phyloP scores from a whole-genome alignment of 2,888 invertebrate species.

The Busseola fusca region DNA sequence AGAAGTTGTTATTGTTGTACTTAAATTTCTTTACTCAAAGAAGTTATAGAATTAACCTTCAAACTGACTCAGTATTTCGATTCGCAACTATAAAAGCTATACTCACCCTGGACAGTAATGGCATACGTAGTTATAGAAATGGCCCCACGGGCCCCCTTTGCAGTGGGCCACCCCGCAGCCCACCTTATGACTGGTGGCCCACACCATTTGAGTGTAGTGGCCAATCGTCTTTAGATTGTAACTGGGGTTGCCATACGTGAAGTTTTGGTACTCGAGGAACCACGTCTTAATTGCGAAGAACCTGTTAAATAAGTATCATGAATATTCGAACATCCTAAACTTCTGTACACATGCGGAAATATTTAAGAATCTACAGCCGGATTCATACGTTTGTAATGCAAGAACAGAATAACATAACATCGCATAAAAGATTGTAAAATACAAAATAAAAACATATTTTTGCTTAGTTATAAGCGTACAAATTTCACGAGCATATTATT shows the following conservation, averaged over 20 bases:
- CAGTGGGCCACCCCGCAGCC: slow-evolving; percentile 94
- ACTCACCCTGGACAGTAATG: slow-evolving; percentile 95
- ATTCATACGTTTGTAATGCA: not conserved
- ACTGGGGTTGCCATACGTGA: slow-evolving; percentile 90
- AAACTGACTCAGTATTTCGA: not conserved
- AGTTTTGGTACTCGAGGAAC: slow-evolving; percentile 93
- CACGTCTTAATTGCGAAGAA: slow-evolving; percentile 94
- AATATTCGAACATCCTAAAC: not conserved
- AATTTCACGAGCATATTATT: too few species aligned
- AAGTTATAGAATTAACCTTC: not conserved
- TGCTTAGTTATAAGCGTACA: too few species aligned
- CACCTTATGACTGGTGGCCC: slow-evolving; percentile 93
- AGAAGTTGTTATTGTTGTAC: not conserved
- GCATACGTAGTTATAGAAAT: slow-evolving; percentile 94
- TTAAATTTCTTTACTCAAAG: not conserved
- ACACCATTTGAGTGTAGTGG: slow-evolving; percentile 95
- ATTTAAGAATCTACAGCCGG: not conserved
- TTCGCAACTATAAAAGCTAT: slow-evolving; percentile 65
- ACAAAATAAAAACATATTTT: too few species aligned
- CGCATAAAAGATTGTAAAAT: too few species aligned
- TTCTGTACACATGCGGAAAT: not conserved
- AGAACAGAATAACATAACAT: too few species aligned
- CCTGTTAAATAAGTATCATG: slow-evolving; percentile 81
- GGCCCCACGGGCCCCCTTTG: slow-evolving; percentile 89
- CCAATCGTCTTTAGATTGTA: slow-evolving; percentile 91